Evolutionary conservation across 2,113 vertebrate species (phyloP).

Genomic region (Hipposideros armiger): DNA sequence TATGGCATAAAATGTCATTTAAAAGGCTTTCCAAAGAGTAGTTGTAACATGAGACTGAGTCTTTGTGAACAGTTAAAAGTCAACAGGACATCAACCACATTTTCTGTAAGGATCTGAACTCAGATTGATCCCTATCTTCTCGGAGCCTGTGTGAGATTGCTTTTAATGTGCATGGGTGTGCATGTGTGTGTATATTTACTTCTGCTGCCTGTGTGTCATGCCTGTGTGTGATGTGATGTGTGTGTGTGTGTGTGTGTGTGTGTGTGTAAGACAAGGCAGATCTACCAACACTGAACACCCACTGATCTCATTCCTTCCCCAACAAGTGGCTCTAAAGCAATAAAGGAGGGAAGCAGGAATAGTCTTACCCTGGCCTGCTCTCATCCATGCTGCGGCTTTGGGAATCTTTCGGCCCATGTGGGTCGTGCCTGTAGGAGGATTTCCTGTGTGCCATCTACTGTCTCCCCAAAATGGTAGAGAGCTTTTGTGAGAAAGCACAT

Average conservation of each 20-base stretch:
- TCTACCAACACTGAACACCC: not conserved
- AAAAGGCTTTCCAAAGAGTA: constrained; percentile 1
- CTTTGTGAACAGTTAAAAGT: not conserved
- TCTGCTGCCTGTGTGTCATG: not conserved
- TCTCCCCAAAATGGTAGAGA: not conserved
- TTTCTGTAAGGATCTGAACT: constrained; percentile 9
- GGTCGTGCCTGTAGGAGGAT: not conserved
- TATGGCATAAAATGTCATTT: not conserved
- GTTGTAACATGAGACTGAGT: not conserved
- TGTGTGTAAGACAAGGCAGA: not conserved
- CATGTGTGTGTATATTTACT: fast-evolving
- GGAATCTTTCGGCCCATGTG: fast-evolving
- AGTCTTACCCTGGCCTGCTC: not conserved
- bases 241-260: not conserved
- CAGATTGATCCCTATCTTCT: not conserved
- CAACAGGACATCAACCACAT: not conserved
- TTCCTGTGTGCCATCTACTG: not conserved
- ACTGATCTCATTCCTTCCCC: not conserved
- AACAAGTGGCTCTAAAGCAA: not conserved
- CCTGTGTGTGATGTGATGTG: not conserved
- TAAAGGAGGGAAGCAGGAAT: not conserved
- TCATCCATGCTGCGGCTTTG: not conserved
- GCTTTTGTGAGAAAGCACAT: not conserved
- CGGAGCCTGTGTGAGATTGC: too few species aligned
- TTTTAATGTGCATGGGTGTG: not conserved